Base-by-base conservation (phyloP, 1,140 invertebrate species). In the Epicauta chinensis region DNA sequence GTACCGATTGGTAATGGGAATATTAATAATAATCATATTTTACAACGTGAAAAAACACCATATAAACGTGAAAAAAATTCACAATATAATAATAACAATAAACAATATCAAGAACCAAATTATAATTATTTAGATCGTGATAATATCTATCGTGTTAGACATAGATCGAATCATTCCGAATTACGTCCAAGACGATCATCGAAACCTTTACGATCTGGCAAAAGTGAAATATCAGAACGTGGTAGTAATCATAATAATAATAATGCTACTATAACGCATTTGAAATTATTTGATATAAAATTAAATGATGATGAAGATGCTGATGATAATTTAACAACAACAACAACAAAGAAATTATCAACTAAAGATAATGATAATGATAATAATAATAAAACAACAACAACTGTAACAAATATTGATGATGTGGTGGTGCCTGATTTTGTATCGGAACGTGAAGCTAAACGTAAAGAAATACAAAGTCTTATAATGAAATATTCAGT, bases 391-490 rank as follows among this genome's bases (percentile, higher is more conserved):
- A 76, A 75, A 46, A 75, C 76, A 0, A 75, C 29, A 30, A 30
- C 29, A 30, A 30, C 29, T 5, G 29, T 10, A 30, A 30, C 32
- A 34, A 34, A 11, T n/a, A 34, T 12, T 23, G 23, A 23, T 23
- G 7, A 23, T 3, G 72, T 72, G 17, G 72, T 72, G 17, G 76
- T 80, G 62, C 74, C 74, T 0, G 62, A 66, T 49, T 72, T 76
- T 5, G 71, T 85, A 6, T 74, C 74, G 47, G 86, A 89, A 50
- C 74, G 87, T 14, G 84, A 86, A 65, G 82, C 81, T 11, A 81
- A 82, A 56, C 77, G 87, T 2, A 89, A 88, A 56, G 87, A 91
- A 63, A 88, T 91, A 7, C 83, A 87, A 66, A 81, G 81, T 53
- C 70, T 90, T 6, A 87, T 90, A 34, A 75, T 83, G 72, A 88